Base-by-base conservation (phyloP, 2,797 vertebrate genomes). In the Melopsittacus undulatus region DNA sequence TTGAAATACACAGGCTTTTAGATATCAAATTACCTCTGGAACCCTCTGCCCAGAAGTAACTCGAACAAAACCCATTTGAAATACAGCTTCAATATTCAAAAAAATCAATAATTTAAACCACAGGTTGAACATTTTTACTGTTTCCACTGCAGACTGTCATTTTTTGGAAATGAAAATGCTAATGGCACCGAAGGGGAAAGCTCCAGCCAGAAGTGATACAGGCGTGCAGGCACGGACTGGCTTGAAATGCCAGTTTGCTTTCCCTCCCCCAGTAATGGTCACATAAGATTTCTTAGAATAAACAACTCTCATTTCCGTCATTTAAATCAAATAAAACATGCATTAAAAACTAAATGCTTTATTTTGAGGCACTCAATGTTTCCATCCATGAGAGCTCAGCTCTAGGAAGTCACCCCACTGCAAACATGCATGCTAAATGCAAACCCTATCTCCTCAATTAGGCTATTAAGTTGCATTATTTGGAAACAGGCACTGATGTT, bases 21-120 rank as follows among this genome's bases (percentile, higher is more conserved):
- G 97, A 97, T 97, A 98, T 95, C 97, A 98, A 97, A 98, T 98
- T 98, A 98, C 97, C 95, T 98, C 91, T 97, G 96, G 97, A 98
- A 90, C 90, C 85, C 86, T 96, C 96, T 96, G 90, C 95, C 94
- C 96, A 96, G 95, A 98, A 97, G 96, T 96, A 97, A 97, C 94
- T 95, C 66, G 91, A 97, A 97, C 97, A 98, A 98, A 98, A 97
- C 96, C 97, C 95, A 98, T 97, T 97, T 98, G 98, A 98, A 98
- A 98, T 98, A 98, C 97, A 96, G 97, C 96, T 98, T 98, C 97
- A 98, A 98, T 98, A 98, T 98, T 98, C 95, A 94, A 96, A 97
- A 98, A 98, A 98, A 98, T 98, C 98, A 98, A 98, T 98, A 98
- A 98, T 98, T 98, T 97, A 98, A 98, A 98, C 97, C 98, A 97